Evolutionary conservation across 2,797 vertebrate genomes (phyloP).

Genomic region (Vultur gryphus): DNA sequence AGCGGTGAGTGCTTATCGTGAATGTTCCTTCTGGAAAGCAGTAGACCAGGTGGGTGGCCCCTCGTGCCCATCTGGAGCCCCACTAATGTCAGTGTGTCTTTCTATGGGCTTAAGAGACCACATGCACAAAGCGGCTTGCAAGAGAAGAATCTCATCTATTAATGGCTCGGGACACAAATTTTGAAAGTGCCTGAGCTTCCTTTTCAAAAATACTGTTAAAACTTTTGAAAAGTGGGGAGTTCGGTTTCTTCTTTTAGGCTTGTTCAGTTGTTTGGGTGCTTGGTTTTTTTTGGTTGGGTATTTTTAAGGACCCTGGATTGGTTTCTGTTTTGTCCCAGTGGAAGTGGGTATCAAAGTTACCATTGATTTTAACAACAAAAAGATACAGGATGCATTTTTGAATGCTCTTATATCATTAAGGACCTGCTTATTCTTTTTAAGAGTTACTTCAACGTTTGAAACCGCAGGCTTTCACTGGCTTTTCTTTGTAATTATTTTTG

Average conservation of each 20-base stretch:
- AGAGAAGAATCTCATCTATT: background rate
- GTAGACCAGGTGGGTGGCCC: background rate
- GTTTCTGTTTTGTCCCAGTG: background rate
- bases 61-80: background rate
- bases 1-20: background rate
- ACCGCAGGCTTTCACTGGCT: background rate
- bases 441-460: background rate
- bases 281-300: background rate
- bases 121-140: background rate
- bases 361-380: background rate
- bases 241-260: background rate
- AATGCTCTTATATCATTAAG: background rate
- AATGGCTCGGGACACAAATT: background rate
- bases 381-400: background rate
- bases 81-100: background rate
- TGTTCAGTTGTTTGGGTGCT: background rate
- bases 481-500: constrained; percentile 3
- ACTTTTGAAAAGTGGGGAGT: background rate
- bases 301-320: background rate
- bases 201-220: background rate
- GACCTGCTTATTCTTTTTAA: background rate
- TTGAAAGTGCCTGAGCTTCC: background rate
- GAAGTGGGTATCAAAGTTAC: background rate
- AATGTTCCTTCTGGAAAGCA: background rate
- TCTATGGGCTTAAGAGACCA: background rate